A percentile compares a stretch with the other conserved stretches of the same genome.
Conservation (phyloP, 2,888 invertebrate species). For the Helobdella robusta region DNA sequence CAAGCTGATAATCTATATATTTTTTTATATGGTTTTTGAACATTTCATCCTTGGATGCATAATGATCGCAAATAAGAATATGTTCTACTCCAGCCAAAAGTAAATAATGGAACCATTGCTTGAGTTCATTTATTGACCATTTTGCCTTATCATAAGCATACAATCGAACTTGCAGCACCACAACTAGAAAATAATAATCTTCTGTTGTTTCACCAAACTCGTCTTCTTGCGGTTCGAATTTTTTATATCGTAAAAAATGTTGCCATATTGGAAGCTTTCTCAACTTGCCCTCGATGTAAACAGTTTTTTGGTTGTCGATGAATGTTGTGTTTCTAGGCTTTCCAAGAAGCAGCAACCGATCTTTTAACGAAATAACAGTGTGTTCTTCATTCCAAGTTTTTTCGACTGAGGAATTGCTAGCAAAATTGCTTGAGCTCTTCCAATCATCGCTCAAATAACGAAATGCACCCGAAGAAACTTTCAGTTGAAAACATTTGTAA, state of each 20-base stretch:
- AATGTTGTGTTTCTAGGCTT: constrained; percentile 7
- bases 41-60: constrained; percentile 24
- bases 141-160: constrained; percentile 31
- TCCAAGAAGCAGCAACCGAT: too few species aligned
- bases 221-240: neutral
- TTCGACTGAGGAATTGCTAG: too few species aligned
- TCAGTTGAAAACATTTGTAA: too few species aligned
- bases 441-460: too few species aligned
- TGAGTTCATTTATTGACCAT: constrained; percentile 31
- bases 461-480: too few species aligned
- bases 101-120: constrained; percentile 33
- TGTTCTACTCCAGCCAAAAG: constrained; percentile 32
- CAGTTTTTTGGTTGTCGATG: neutral
- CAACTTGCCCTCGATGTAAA: neutral
- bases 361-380: too few species aligned
- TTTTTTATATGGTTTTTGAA: constrained; percentile 14
- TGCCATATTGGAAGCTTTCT: constrained; percentile 9
- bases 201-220: neutral
- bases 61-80: constrained; percentile 32
- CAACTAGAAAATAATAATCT: constrained; percentile 12
- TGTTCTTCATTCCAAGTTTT: too few species aligned
- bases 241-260: neutral
- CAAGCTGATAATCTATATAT: constrained; percentile 29
- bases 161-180: constrained; percentile 26
- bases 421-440: too few species aligned